phyloP scores from a whole-genome alignment of 2,113 vertebrate species.

The Lagenorhynchus albirostris region DNA sequence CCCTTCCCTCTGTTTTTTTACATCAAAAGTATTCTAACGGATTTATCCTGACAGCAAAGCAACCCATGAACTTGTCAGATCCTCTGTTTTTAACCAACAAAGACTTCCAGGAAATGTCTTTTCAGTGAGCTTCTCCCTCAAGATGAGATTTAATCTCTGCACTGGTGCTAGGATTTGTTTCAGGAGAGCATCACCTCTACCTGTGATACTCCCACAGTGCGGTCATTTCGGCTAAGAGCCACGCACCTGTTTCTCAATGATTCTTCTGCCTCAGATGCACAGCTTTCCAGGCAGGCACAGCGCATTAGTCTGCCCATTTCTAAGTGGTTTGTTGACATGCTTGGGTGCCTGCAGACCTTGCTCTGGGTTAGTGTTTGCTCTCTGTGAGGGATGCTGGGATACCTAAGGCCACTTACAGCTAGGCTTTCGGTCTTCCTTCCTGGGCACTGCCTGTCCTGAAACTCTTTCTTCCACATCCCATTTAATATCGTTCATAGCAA shows the following conservation, averaged over 20 bases:
- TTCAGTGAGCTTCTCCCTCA: not conserved
- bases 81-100: not conserved
- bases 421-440: not conserved
- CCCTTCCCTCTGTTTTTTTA: not conserved
- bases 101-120: not conserved
- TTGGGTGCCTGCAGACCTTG: not conserved
- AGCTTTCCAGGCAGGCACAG: not conserved
- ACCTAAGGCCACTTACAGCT: not conserved
- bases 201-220: not conserved
- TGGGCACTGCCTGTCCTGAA: not conserved
- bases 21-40: not conserved
- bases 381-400: not conserved
- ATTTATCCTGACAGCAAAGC: not conserved
- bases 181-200: not conserved
- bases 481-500: not conserved
- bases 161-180: not conserved
- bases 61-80: not conserved
- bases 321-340: not conserved
- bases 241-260: not conserved
- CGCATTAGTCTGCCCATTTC: not conserved
- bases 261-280: not conserved
- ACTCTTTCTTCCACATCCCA: not conserved
- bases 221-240: not conserved
- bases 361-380: not conserved
- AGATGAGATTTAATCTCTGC: not conserved